Evolutionary conservation across 2,113 vertebrate genomes (phyloP).

Genomic region (Galbula dea): DNA sequence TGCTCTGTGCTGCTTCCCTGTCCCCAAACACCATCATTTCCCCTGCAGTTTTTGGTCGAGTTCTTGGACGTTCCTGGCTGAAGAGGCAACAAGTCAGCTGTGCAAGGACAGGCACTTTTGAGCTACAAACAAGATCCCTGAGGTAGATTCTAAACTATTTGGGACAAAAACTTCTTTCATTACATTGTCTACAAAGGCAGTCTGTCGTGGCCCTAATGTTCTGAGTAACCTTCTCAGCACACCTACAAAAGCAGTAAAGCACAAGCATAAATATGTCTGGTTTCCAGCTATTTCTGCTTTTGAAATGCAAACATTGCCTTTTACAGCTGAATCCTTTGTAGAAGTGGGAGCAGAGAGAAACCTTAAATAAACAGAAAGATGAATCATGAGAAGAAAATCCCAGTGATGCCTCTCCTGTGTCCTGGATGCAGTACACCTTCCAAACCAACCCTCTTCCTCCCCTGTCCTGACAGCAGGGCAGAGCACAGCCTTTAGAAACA

Average conservation of each 20-base stretch:
- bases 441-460: background rate
- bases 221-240: background rate
- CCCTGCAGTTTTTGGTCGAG: background rate
- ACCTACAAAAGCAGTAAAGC: background rate
- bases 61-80: background rate
- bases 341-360: background rate
- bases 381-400: background rate
- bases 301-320: background rate
- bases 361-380: background rate
- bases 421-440: background rate
- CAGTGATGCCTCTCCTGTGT: rapidly evolving
- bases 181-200: background rate
- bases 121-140: background rate
- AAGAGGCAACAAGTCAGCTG: background rate
- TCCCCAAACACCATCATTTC: background rate
- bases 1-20: rapidly evolving
- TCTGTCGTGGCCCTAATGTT: rapidly evolving
- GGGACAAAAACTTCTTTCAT: background rate
- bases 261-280: rapidly evolving
- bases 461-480: background rate
- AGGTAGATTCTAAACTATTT: rapidly evolving
- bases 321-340: background rate
- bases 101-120: background rate
- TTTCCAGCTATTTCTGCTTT: background rate
- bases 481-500: background rate